Evolutionary conservation across 2,797 vertebrate species (phyloP), one percentile per base, ranked within the genome.

Genomic region (Protosalanx chinensis): DNA sequence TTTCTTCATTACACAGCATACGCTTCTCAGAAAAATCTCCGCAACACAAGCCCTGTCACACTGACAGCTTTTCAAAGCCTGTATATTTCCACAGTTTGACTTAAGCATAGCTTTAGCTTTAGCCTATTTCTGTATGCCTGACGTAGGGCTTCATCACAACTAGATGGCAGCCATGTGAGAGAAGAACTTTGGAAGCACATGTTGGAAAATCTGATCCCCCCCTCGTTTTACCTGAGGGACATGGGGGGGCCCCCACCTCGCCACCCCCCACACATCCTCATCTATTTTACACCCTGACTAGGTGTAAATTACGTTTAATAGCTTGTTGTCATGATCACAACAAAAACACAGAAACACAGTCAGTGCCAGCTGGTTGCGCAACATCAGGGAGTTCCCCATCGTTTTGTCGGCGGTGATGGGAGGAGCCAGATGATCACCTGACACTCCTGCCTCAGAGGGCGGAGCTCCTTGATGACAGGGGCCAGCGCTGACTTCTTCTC

Each of bases 401-500:
- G 23, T 16, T 63, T 75, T 79, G 32, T 67, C 4, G 66, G 62
- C 72, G 27, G 18, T 59, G 10, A 8, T 46, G 7, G 7, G 41
- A 2, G 12, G 41, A 12, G 41, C 41, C 7, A 68, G 23, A 27
- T 70, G 72, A 92, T 89, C 84, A 99, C 98, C 89, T 96, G 94
- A 83, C 92, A 93, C 70, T 79, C 92, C 72, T 97, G 96, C 33
- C 98, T 94, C 86, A 99, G 76, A 6, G 93, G 94, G 60, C 96
- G 91, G 68, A 99, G 91, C 62, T 98, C 97, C 90, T 96, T 98
- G 85, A 99, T 97, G 64, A 97, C 89, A 1, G 98, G 97, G 71
- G 96, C 95, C 0, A 99, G 88, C 72, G 93, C 96, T 0, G 95
- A 92, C 86, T 96, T 98, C 91, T 98, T 98, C 80, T 97, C 93